Conservation (phyloP, 2,888 invertebrate species). For the Leptinotarsa haldemani region DNA sequence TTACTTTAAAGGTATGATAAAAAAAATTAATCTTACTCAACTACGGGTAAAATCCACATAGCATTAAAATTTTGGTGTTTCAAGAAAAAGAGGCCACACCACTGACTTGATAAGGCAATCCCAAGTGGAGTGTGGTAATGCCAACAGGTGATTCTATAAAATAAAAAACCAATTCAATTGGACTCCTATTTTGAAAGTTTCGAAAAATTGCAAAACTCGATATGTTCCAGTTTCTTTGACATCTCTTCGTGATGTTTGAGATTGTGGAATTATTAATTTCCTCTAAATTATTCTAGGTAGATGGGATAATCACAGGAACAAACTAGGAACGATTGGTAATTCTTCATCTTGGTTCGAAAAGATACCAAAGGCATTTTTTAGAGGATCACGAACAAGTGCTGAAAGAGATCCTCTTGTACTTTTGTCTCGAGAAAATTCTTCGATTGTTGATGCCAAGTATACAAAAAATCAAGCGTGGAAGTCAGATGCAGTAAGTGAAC, state of each 20-base stretch:
- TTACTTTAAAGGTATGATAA: no score
- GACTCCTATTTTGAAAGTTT: neutral
- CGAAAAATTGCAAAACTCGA: neutral
- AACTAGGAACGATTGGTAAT: conserved; percentile 71
- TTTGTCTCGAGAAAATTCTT: conserved; percentile 79
- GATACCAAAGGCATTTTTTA: conserved; percentile 80
- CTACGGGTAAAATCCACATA: no score
- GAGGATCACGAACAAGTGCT: conserved; percentile 92
- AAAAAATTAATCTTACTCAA: no score
- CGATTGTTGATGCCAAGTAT: conserved; percentile 91
- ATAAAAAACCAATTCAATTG: no score
- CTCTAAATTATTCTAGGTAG: conserved; percentile 70
- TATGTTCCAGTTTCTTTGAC: no score
- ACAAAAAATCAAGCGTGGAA: conserved; percentile 99
- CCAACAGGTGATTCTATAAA: no score
- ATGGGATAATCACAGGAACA: conserved; percentile 85
- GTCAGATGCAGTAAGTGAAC: conserved; percentile 77
- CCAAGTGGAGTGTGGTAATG: no score
- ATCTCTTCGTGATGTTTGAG: neutral
- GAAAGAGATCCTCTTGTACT: conserved; percentile 90
- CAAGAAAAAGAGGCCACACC: no score
- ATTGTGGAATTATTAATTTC: neutral
- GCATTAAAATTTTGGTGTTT: no score
- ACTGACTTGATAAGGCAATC: no score
- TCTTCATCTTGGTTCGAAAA: conserved; percentile 84